Evolutionary conservation across 2,888 invertebrate genomes (phyloP), one percentile per base, ranked within the genome.

Genomic region (Unio delphinus): DNA sequence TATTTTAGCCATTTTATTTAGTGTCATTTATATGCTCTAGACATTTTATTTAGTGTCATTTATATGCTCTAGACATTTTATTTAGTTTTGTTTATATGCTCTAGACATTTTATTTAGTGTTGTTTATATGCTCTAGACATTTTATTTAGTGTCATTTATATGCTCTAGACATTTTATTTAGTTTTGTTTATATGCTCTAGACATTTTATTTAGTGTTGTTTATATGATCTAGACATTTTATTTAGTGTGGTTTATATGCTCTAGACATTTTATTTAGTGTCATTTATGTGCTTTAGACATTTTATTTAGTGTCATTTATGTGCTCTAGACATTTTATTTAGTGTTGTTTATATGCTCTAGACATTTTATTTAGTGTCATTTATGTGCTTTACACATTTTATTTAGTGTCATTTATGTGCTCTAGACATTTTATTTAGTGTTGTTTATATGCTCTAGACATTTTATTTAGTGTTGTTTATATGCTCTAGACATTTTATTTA

Each of bases 81-180:
- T 23, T 23, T n/a, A 20, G 20, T 20, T 6, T 58, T 0, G 11
- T 34, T 58, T 6, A 8, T 8, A 0, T 23, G 23, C 1, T n/a
- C 8, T 58, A 61, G 6, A 61, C 28, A 4, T 63, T 30, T 20
- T 64, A 23, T 56, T 23, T n/a, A 15, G 54, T 58, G 34, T 20
- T 15, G 23, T 54, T 70, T 45, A 63, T 74, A 70, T 64, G 72
- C 90, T 91, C 64, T 89, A 94, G 95, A 96, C 90, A 7, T 34
- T 58, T 58, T 58, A 6, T n/a, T 58, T n/a, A 58, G n/a, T 58
- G 20, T 3, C n/a, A 57, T 57, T 4, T 23, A 57, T 57, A 2
- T 3, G 3, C 3, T 20, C 4, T 57, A 57, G n/a, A 20, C 57
- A 20, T 57, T 57, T 57, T 23, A 57, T n/a, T 23, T n/a, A 57